Evolutionary conservation across 2,113 vertebrate genomes (phyloP).

Genomic region (Archilochus colubris): DNA sequence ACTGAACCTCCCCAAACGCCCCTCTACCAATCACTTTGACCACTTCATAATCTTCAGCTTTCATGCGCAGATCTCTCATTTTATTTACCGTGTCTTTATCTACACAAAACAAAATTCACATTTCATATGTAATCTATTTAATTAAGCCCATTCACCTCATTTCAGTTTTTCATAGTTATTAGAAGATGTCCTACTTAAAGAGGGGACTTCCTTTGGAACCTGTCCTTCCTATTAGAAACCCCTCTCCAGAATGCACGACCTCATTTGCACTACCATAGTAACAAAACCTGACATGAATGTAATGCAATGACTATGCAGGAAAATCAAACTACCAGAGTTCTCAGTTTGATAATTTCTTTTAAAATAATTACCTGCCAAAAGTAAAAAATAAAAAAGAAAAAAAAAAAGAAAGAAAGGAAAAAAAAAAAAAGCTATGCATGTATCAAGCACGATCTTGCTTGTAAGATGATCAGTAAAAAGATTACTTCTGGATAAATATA

Average conservation of each 20-base stretch:
- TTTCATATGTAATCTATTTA: not conserved
- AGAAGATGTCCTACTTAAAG: not conserved
- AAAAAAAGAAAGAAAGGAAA: not conserved
- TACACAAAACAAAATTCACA: slow-evolving; percentile 67
- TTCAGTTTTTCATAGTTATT: not conserved
- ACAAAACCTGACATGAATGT: slow-evolving; percentile 1
- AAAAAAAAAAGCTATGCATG: not conserved
- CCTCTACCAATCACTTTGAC: slow-evolving; percentile 99
- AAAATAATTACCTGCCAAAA: not conserved
- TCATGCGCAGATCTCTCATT: slow-evolving; percentile 96
- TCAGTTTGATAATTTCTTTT: not conserved
- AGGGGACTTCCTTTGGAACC: not conserved
- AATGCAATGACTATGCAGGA: not conserved
- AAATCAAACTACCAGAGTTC: not conserved
- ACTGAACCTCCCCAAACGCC: slow-evolving; percentile 96
- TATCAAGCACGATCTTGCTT: not conserved
- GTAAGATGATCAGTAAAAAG: not conserved
- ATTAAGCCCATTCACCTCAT: not conserved
- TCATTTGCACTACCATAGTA: not conserved
- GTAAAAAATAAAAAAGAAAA: too few relatives aligned
- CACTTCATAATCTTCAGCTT: slow-evolving; percentile 97
- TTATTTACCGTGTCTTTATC: slow-evolving; percentile 98
- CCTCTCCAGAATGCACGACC: not conserved
- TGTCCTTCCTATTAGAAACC: not conserved
- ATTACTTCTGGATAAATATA: not conserved